Evolutionary conservation across 2,797 vertebrate species (phyloP).

Genomic region (Protosalanx chinensis): DNA sequence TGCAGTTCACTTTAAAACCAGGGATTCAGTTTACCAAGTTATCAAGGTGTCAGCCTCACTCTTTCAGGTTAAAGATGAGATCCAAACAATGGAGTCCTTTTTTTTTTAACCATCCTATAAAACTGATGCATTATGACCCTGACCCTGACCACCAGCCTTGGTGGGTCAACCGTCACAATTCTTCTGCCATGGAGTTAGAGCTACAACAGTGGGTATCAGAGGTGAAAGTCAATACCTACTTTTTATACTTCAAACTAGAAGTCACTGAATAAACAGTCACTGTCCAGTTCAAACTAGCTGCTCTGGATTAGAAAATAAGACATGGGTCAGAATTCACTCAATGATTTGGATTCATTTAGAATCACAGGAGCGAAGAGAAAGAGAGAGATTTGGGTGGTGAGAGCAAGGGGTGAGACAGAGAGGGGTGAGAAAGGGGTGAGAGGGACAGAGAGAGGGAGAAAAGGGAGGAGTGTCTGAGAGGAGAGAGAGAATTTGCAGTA

Average conservation of each 20-base stretch:
- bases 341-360: too few species aligned
- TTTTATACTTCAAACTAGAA: too few species aligned
- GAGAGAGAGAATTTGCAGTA: not conserved
- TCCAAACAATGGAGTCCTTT: constrained; percentile 5
- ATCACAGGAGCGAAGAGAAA: too few species aligned
- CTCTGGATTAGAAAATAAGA: too few species aligned
- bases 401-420: too few species aligned
- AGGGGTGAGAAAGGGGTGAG: too few species aligned
- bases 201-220: too few species aligned
- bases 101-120: not conserved
- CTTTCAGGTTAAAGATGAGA: constrained; percentile 19
- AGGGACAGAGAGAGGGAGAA: not conserved
- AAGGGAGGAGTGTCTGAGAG: not conserved
- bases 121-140: constrained; percentile 3
- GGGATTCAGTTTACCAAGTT: constrained; percentile 52
- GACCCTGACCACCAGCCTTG: constrained; percentile 2
- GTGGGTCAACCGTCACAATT: not conserved
- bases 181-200: not conserved
- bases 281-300: too few species aligned
- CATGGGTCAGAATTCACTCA: not conserved
- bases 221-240: too few species aligned
- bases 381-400: too few species aligned
- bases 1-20: constrained; percentile 56
- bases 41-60: constrained; percentile 40
- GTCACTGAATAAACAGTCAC: too few species aligned